These are phyloP conservation scores for Sogatella furcifera DNA, from an alignment of 1,140 invertebrate genomes.

Conservation along the genomic window DNA sequence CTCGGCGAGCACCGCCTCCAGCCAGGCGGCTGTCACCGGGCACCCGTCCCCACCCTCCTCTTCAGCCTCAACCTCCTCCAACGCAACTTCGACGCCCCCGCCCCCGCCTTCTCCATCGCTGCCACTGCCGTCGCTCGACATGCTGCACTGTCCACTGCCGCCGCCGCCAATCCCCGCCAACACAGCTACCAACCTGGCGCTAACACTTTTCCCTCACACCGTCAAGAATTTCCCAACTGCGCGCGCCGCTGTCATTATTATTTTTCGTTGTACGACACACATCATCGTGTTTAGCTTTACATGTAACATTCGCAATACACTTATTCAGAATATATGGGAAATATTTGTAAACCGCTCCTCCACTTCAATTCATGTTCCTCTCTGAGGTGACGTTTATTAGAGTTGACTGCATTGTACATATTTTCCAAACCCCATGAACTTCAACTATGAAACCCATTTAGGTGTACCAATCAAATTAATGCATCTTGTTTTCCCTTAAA, in stretches of 20 bases:
- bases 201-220: background rate
- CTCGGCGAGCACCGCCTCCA: slow-evolving; percentile 41
- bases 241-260: slow-evolving; percentile 1
- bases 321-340: too few species aligned
- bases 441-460: too few species aligned
- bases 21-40: slow-evolving; percentile 47
- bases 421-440: too few species aligned
- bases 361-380: too few species aligned
- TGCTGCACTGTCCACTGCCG: slow-evolving; percentile 27
- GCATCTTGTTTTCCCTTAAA: too few species aligned
- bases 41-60: slow-evolving; percentile 28
- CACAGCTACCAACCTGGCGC: background rate
- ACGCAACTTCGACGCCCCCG: background rate
- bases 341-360: too few species aligned
- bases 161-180: slow-evolving; percentile 29
- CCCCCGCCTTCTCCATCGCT: background rate
- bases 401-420: too few species aligned
- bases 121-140: slow-evolving; percentile 22
- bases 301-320: too few species aligned
- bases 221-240: slow-evolving; percentile 22
- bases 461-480: too few species aligned
- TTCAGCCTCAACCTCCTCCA: background rate
- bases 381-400: too few species aligned
- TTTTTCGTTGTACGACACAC: too few species aligned
- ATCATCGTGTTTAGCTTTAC: too few species aligned